Conservation (phyloP, 2,113 vertebrate species). For the Nesoenas mayeri region DNA sequence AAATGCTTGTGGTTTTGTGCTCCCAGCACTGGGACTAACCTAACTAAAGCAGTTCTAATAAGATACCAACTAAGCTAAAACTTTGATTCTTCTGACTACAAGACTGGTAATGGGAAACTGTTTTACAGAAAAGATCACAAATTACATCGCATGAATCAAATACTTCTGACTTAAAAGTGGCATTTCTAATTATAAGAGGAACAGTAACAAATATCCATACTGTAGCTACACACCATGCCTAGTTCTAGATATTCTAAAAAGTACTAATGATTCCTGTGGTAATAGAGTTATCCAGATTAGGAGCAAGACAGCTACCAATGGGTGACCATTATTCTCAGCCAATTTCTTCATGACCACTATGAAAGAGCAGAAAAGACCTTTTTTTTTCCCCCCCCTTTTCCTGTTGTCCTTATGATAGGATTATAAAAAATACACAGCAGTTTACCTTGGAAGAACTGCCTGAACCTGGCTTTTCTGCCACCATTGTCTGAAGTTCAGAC, state of each 20-base stretch:
- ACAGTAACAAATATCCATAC: neutral
- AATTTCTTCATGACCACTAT: neutral
- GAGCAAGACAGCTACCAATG: neutral
- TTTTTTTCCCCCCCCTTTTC: neutral
- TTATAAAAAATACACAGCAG: neutral
- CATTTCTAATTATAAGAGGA: neutral
- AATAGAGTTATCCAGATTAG: neutral
- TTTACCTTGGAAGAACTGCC: neutral
- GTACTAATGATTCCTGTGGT: neutral
- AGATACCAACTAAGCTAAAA: neutral
- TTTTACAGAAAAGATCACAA: neutral
- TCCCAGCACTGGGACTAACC: neutral
- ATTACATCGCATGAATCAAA: neutral
- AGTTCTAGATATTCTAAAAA: neutral
- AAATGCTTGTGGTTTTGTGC: neutral
- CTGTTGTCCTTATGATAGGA: neutral
- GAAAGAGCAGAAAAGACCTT: neutral
- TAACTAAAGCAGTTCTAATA: neutral
- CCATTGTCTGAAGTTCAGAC: slow-evolving; percentile 17
- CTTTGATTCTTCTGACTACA: neutral
- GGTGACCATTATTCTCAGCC: neutral
- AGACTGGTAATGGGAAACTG: neutral
- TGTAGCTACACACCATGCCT: neutral
- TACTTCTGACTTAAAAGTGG: neutral
- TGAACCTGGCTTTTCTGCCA: neutral